A percentile compares a stretch with the other conserved stretches of the same genome.
Evolutionary conservation across 30 jellyfish, hydroid and myxozoan genomes (phyloP).

Genomic region (Nemopilema nomurai): DNA sequence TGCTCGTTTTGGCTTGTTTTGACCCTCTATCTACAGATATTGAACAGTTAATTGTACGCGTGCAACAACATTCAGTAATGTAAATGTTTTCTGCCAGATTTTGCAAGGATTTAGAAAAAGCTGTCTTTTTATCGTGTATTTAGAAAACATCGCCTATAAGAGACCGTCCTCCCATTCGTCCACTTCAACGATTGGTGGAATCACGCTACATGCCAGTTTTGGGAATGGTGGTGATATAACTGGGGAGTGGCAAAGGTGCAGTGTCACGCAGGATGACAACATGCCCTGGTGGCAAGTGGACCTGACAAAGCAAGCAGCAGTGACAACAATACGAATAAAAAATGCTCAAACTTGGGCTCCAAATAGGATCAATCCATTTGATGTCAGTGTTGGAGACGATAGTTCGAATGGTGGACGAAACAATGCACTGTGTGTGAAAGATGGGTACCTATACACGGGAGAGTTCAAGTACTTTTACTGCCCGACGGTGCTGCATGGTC

Average conservation of each 20-base stretch:
- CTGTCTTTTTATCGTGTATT: not conserved
- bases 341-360: not conserved
- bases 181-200: not conserved
- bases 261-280: not conserved
- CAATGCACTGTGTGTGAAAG: conserved; percentile 7
- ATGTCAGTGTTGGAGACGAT: conserved; percentile 16
- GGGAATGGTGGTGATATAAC: conserved; percentile 2
- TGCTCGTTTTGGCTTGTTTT: not conserved
- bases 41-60: not conserved
- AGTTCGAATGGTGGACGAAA: conserved; percentile 5
- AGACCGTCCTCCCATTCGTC: not conserved
- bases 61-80: not conserved
- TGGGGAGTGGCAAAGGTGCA: conserved; percentile 5
- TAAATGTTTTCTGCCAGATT: not conserved
- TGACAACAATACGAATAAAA: not conserved
- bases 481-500: conserved; percentile 19
- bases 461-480: not conserved
- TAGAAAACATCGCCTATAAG: conserved; percentile 3
- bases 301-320: conserved; percentile 5
- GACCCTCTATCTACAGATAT: not conserved
- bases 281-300: conserved; percentile 27
- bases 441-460: not conserved
- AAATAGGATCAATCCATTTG: conserved; percentile 3
- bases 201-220: not conserved
- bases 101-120: not conserved